Conservation (phyloP, 30 jellyfish, hydroid and myxozoan species). For the Hydractinia symbiolongicarpus region DNA sequence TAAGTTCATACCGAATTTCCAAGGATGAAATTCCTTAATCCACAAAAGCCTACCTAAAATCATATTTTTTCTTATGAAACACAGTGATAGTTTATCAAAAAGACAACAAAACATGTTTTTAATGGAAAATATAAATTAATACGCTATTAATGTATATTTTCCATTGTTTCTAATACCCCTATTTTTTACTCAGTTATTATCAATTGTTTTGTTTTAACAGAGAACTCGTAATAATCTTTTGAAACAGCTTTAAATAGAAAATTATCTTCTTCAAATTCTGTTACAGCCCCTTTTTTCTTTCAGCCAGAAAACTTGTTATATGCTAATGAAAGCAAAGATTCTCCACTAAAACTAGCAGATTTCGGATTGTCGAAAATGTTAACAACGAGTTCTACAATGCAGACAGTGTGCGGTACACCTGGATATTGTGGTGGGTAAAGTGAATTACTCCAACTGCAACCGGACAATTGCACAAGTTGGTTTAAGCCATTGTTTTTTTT, state of each 20-base stretch:
- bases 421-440: conserved; percentile 87
- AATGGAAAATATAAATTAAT: no score
- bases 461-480: background rate
- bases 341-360: conserved; percentile 86
- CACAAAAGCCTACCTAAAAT: no score
- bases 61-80: no score
- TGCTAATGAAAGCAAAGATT: conserved; percentile 71
- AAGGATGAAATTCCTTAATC: no score
- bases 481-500: background rate
- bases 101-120: no score
- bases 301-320: conserved; percentile 88
- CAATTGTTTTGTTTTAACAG: no score
- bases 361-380: conserved; percentile 87
- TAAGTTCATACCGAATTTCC: background rate
- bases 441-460: background rate
- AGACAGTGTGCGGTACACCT: conserved; percentile 94
- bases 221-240: no score
- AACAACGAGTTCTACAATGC: conserved; percentile 78
- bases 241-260: no score
- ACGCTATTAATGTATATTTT: no score
- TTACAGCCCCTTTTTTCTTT: background rate
- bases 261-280: background rate
- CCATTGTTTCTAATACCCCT: no score
- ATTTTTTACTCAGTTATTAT: no score
- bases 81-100: no score